Percentiles rank a stretch among this genome's conserved stretches.
These are phyloP conservation scores for Ptyas mucosa DNA, from an alignment of 2,113 vertebrate species.

Conservation along the genomic window DNA sequence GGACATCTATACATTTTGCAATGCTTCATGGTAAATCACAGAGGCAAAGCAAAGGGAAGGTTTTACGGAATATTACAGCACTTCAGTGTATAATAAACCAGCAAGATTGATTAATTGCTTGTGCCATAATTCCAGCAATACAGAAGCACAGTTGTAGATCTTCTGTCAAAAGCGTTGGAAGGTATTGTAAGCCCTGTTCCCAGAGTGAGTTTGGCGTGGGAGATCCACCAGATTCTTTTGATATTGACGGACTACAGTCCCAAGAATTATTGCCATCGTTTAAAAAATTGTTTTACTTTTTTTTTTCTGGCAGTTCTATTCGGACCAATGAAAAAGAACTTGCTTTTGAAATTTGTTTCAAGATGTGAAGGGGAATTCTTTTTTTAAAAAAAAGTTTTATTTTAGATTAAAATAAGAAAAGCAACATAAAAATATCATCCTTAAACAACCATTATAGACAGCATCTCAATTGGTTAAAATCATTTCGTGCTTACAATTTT, in stretches of 20 bases:
- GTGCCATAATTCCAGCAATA: neutral
- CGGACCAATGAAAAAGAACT: neutral
- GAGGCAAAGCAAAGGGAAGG: slow-evolving; percentile 15
- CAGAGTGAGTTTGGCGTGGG: neutral
- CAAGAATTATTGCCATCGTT: neutral
- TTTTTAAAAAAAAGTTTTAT: no score
- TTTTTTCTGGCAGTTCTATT: neutral
- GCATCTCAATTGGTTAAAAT: no score
- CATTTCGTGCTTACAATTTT: no score
- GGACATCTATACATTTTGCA: neutral
- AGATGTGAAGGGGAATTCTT: neutral
- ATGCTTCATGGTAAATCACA: neutral
- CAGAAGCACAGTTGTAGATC: neutral
- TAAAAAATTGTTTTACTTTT: neutral
- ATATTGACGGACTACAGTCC: neutral
- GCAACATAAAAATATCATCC: no score
- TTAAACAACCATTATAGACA: no score
- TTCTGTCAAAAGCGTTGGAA: neutral
- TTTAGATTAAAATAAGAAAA: no score
- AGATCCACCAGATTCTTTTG: neutral
- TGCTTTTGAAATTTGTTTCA: neutral
- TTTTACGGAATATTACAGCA: neutral
- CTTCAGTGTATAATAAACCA: neutral
- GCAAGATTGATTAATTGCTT: slow-evolving; percentile 2
- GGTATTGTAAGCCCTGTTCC: neutral